Base-by-base conservation (phyloP, 2,888 invertebrate genomes). In the Schizotus pectinicornis region DNA sequence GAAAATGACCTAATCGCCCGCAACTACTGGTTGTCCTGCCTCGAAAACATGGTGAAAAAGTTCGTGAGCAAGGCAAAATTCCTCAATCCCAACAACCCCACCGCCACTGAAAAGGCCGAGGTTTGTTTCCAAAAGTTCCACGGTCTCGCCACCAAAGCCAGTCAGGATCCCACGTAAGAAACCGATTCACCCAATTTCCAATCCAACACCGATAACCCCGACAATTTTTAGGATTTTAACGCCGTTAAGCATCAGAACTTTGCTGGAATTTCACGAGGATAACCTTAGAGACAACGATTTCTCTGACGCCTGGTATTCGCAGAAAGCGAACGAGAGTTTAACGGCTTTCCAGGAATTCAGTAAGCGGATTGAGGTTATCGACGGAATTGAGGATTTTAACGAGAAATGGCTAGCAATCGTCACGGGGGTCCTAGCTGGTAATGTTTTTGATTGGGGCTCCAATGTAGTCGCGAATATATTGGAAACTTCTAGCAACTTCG, bases 401-500 rank as follows among this genome's bases (percentile, higher is more conserved):
- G 80, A 81, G 45, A 83, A 83, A 68, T 89, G 89, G 89, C 81
- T 82, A 61, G 88, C 88, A 73, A 73, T 89, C 36, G 83, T 86
- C 59, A 82, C 82, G 67, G 89, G 89, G 36, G 83, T 89, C n/a
- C 77, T 89, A 65, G 89, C 88, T 71, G 87, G 97, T 13, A 98
- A 98, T 79, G 94, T 98, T 81, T 98, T 98, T 82, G 98, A 98
- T 79, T 97, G 96, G 95, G 98, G 98, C 49, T 96, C 98, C 1
- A 90, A 91, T 78, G 95, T 94, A 74, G 92, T 95, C 2, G 88
- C 91, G 11, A 85, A 87, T 68, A 88, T 97, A 63, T 84, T 98
- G 81, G 91, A 95, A 77, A 83, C 84, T 22, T 83, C 86, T 22
- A 67, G 69, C 13, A 82, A 83, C 64, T 92, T 96, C 81, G 92